phyloP scores from a whole-genome alignment of 2,888 invertebrate genomes.

The Abscondita cerata region DNA sequence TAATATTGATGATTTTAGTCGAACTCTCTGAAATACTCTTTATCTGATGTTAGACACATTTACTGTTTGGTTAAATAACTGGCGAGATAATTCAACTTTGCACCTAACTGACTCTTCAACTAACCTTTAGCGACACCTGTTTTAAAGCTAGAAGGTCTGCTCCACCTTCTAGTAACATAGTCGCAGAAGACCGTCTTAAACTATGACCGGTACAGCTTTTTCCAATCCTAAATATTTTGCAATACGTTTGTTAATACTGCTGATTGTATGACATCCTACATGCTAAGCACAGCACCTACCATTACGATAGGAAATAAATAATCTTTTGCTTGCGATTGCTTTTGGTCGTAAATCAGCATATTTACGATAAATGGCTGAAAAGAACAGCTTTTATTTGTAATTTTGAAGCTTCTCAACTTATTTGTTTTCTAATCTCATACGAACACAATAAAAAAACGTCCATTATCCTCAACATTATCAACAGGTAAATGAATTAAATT shows the following conservation, averaged over 20 bases:
- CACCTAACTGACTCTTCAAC: no score
- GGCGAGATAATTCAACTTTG: no score
- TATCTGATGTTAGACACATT: no score
- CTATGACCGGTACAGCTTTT: background rate
- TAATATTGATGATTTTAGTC: no score
- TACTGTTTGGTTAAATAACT: no score
- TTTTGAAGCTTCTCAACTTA: background rate
- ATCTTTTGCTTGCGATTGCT: background rate
- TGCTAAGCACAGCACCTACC: constrained; percentile 1
- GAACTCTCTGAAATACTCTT: no score
- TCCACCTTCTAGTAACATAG: no score
- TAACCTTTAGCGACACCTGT: no score
- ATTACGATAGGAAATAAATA: background rate
- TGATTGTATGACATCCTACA: background rate
- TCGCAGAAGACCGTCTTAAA: background rate
- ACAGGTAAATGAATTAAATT: background rate
- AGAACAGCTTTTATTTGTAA: background rate
- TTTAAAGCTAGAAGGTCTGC: no score
- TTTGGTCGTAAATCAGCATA: background rate
- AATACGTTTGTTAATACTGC: background rate
- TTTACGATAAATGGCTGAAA: constrained; percentile 9
- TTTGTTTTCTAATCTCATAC: background rate
- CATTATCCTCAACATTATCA: constrained; percentile 3
- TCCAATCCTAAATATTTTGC: no score
- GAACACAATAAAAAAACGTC: background rate